Evolutionary conservation across 2,113 vertebrate genomes (phyloP), one percentile per base, ranked within the genome.

Genomic region (Dicrurus megarhynchus): DNA sequence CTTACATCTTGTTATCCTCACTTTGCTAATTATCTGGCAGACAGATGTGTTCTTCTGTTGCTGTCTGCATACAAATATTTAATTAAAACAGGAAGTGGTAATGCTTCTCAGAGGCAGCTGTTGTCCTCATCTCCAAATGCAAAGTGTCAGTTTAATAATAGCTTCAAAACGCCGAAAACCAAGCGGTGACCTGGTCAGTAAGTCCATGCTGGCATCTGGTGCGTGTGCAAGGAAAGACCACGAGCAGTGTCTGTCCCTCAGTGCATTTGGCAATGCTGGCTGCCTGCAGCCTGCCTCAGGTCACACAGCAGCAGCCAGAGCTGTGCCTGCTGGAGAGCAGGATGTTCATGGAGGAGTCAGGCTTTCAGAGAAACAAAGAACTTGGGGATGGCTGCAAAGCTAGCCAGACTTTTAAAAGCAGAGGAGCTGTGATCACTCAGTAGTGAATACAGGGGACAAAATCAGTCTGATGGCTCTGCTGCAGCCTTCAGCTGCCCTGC

Each of bases 11-110:
- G 71, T 78, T 86, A 65, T 78, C 44, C 24, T 87, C 68, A 53
- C 53, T 64, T 83, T 26, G 42, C 57, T 93, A 63, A 81, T 85
- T 96, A 90, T 89, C 89, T 89, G 79, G 42, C 90, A 90, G 76
- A 69, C 47, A 90, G 67, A 86, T 81, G 68, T 88, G 75, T 64
- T 91, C 67, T 77, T 88, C 78, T 77, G 24, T 75, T 88, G 53
- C 75, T 67, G 71, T 80, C 39, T 20, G n/a, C 63, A 59, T 92
- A 74, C 60, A 90, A 90, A 92, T 86, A 87, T 46, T 89, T 85
- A 81, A 94, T 94, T 91, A 61, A 65, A 88, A 59, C 35, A 81
- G 32, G 64, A 93, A 90, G 33, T 47, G 16, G 5, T 73, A 70
- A 67, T 4, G 1, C 68, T 77, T 57, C 46, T 57, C n/a, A 50